Base-by-base conservation (phyloP, 1,140 invertebrate genomes). In the Rhizoglyphus robini region DNA sequence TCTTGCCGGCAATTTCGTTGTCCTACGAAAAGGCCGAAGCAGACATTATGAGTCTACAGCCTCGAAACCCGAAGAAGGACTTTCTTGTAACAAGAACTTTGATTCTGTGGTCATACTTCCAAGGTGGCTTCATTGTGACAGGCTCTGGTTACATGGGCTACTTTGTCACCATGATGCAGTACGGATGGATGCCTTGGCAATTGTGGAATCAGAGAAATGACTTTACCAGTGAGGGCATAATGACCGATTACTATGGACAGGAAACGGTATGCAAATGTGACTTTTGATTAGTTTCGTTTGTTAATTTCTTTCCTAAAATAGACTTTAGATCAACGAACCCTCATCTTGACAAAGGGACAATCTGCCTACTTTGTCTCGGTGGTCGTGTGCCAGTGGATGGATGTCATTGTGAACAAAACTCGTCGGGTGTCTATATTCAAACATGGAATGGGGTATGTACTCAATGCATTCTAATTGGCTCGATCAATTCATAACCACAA, bases 71-170 rank as follows among this genome's bases (percentile, higher is more conserved):
- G 29, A 68, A 76, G 63, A 76, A 75, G 58, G 83, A 85, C 71
- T 83, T 82, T 73, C 77, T 84, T 57, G 84, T 84, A 23, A 83
- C 82, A 70, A 76, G 81, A 15, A 66, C 67, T 41, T 47, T 71
- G 20, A 70, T 71, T 38, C 69, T 65, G 27, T 90, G 96, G 87
- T 91, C 93, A 47, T 98, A 96, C 77, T 91, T 92, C 73, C 94
- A 97, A 78, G 96, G 97, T 76, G 94, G 94, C 74, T 96, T 98
- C 91, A 98, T 99, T 76, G 94, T 98, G 83, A 94, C 95, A 62
- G 90, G 90, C 31, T 93, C 93, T 70, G 95, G 94, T 34, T 99
- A 98, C 86, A 15, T 38, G 5, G 34, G 36, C 8, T 97, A 97
- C 81, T 96, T 97, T 77, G 91, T 96, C 59, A 96, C 97, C 73